Conservation (phyloP, 2,888 invertebrate genomes). For the Rhopalosiphum nymphaeae region DNA sequence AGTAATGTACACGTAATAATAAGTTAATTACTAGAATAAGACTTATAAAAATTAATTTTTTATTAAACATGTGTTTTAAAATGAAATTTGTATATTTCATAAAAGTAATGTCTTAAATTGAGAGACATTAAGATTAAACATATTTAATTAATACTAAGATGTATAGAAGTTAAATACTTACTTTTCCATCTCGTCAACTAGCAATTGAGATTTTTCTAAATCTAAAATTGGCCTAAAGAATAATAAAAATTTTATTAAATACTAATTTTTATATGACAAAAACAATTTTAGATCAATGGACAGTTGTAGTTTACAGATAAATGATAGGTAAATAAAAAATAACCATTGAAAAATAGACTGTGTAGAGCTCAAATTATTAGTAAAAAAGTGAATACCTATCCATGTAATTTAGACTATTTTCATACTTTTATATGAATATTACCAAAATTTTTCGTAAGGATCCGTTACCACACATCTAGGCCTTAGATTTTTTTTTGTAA, state of each 20-base stretch:
- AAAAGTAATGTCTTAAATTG: background rate
- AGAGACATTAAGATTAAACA: background rate
- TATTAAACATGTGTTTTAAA: background rate
- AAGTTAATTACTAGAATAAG: background rate
- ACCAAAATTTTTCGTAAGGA: conserved; percentile 59
- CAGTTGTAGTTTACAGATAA: background rate
- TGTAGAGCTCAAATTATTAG: background rate
- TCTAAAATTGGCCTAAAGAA: conserved; percentile 47
- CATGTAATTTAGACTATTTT: background rate
- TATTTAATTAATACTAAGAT: background rate
- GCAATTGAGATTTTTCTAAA: conserved; percentile 38
- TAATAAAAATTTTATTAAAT: background rate
- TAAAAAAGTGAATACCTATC: background rate
- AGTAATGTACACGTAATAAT: background rate
- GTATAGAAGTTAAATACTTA: background rate
- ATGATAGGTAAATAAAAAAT: no score
- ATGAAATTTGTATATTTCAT: background rate
- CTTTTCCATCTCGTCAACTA: conserved; percentile 45
- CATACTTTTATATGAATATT: background rate
- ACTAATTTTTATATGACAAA: background rate
- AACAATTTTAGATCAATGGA: background rate
- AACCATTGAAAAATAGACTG: no score
- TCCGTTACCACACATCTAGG: conserved; percentile 43
- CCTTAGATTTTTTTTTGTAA: conserved; percentile 44
- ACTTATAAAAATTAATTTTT: background rate